Conservation (phyloP, 2,797 vertebrate species). For the Xyrichtys novacula region DNA sequence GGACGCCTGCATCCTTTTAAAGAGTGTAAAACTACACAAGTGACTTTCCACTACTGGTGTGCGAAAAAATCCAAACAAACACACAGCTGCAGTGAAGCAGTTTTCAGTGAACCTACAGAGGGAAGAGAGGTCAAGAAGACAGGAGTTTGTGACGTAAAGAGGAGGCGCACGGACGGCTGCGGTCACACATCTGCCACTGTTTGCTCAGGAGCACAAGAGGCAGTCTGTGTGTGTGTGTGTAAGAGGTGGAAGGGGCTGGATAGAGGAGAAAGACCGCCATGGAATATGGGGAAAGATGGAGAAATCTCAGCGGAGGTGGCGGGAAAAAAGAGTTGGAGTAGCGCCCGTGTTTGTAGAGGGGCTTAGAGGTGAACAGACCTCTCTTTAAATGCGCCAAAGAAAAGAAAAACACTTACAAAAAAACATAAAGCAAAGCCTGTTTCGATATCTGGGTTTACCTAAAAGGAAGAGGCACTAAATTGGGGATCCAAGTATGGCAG, state of each 20-base stretch:
- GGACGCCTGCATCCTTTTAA: conserved; percentile 42
- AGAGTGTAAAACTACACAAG: conserved; percentile 49
- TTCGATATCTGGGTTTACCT: background rate
- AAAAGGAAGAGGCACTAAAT: background rate
- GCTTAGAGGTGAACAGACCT: conserved; percentile 49
- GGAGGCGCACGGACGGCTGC: conserved; percentile 25
- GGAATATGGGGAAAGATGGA: conserved; percentile 45
- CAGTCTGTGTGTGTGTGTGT: conserved; percentile 45
- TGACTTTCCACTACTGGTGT: conserved; percentile 55
- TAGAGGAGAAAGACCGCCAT: conserved; percentile 45
- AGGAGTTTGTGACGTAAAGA: conserved; percentile 42
- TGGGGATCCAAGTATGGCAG: background rate
- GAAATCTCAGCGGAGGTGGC: conserved; percentile 43
- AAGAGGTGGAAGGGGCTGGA: conserved; percentile 35
- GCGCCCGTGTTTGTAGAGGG: conserved; percentile 68
- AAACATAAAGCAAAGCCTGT: conserved; percentile 12
- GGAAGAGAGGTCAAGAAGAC: background rate
- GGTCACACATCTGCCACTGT: conserved; percentile 52
- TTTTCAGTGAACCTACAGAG: conserved; percentile 18
- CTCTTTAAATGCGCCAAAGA: conserved; percentile 48
- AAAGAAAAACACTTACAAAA: background rate
- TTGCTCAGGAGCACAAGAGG: conserved; percentile 68
- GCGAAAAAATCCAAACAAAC: conserved; percentile 17
- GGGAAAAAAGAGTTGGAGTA: conserved; percentile 48
- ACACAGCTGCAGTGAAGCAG: background rate